These are phyloP conservation scores for Macrosteles quadrilineatus DNA, from an alignment of 1,140 invertebrate genomes.

Conservation along the genomic window DNA sequence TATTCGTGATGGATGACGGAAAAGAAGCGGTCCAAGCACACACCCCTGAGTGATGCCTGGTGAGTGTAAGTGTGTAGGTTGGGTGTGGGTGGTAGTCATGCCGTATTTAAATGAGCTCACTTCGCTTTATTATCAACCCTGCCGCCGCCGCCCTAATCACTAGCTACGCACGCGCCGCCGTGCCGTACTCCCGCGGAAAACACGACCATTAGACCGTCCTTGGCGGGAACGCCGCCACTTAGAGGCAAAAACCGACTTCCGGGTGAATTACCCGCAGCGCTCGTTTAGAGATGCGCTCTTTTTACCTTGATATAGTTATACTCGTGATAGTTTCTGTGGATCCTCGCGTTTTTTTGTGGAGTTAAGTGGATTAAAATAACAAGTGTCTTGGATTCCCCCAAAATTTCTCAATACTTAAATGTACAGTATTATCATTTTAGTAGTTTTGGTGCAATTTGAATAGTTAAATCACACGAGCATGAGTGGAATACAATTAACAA, in stretches of 20 bases:
- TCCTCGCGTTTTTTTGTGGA: too few relatives aligned
- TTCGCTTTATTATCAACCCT: slow-evolving; percentile 3
- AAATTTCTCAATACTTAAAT: too few relatives aligned
- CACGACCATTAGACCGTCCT: not conserved
- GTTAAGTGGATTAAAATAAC: too few relatives aligned
- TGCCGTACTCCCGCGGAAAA: slow-evolving; percentile 1
- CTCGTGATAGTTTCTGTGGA: too few relatives aligned
- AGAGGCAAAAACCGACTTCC: not conserved
- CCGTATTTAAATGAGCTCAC: slow-evolving; percentile 20
- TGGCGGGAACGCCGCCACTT: not conserved
- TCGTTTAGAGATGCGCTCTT: too few relatives aligned
- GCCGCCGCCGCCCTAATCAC: slow-evolving; percentile 15
- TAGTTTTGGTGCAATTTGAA: too few relatives aligned
- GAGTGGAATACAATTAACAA: too few relatives aligned
- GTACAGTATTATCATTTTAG: too few relatives aligned
- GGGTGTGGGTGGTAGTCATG: not conserved
- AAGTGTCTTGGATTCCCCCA: too few relatives aligned
- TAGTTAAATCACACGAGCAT: too few relatives aligned
- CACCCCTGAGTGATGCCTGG: not conserved
- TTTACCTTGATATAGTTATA: too few relatives aligned
- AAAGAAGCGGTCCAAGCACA: not conserved
- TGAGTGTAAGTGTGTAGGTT: not conserved
- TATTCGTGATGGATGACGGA: not conserved
- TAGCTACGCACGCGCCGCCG: not conserved
- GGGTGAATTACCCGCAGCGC: slow-evolving; percentile 1